Evolutionary conservation across 2,797 vertebrate species (phyloP).

Genomic region (Hemibagrus guttatus): DNA sequence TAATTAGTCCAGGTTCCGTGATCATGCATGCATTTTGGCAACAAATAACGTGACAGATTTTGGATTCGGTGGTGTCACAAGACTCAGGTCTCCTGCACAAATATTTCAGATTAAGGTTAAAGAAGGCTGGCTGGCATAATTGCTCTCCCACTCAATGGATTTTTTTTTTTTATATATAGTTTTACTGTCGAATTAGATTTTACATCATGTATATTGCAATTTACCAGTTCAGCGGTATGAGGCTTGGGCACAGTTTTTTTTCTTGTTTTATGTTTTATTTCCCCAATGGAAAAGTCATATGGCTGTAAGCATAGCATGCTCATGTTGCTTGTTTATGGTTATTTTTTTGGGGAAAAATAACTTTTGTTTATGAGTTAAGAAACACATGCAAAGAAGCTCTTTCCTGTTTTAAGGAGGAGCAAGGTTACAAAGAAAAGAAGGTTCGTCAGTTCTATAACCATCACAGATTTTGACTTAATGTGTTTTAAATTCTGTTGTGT

Average conservation of each 20-base stretch:
- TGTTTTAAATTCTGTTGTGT: not conserved
- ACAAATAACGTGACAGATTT: slow-evolving; percentile 31
- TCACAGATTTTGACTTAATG: not conserved
- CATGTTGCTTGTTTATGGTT: slow-evolving; percentile 10
- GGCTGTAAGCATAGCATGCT: slow-evolving; percentile 24
- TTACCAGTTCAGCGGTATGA: slow-evolving; percentile 28
- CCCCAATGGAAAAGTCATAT: slow-evolving; percentile 19
- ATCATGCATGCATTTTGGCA: slow-evolving; percentile 33
- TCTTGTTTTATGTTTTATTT: slow-evolving; percentile 6
- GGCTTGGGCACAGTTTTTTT: not conserved
- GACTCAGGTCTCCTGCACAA: slow-evolving; percentile 19
- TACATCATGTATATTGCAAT: slow-evolving; percentile 29
- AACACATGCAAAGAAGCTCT: slow-evolving; percentile 7
- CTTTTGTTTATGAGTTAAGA: slow-evolving; percentile 20
- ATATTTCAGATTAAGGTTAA: slow-evolving; percentile 40
- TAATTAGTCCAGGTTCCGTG: slow-evolving; percentile 31
- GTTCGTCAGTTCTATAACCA: not conserved
- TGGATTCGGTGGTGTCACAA: slow-evolving; percentile 13
- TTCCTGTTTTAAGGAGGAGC: not conserved
- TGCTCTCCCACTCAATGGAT: not conserved
- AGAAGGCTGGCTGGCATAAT: slow-evolving; percentile 11
- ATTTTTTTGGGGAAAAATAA: not conserved
- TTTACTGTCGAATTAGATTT: slow-evolving; percentile 28
- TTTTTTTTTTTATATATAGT: not conserved
- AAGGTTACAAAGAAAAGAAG: not conserved